Percentiles rank a stretch among this genome's conserved stretches.
phyloP scores from a whole-genome alignment of 53 echinoderm and acorn worm species.

The Stichopus horrens region DNA sequence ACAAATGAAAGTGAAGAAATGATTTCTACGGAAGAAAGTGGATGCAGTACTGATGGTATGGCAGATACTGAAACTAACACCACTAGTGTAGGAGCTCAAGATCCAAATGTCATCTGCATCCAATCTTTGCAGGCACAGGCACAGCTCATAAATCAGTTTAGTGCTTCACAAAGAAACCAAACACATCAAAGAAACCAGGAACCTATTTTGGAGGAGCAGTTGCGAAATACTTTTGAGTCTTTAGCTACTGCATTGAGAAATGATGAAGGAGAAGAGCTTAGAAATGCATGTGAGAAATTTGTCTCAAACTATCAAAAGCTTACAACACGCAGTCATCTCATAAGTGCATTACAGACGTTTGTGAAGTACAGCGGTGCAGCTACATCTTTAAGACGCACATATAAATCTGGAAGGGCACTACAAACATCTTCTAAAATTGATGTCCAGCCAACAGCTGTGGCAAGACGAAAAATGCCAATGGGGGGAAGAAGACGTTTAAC shows the following conservation, averaged over 20 bases:
- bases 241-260: background rate
- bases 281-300: constrained; percentile 24
- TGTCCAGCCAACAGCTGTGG: constrained; percentile 51
- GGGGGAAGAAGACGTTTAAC: constrained; percentile 28
- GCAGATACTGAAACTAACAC: background rate
- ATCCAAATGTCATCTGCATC: background rate
- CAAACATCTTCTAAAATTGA: constrained; percentile 32
- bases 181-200: constrained; percentile 7
- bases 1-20: background rate
- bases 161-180: too few species aligned
- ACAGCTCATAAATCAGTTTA: constrained; percentile 6
- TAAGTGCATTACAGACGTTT: constrained; percentile 10
- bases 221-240: constrained; percentile 20
- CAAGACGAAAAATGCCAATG: constrained; percentile 16
- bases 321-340: background rate
- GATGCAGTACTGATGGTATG: background rate
- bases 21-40: background rate
- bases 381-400: background rate
- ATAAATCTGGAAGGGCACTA: background rate
- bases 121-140: constrained; percentile 33
- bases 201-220: constrained; percentile 4
- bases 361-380: constrained; percentile 17
- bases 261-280: constrained; percentile 23
- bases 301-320: constrained; percentile 7
- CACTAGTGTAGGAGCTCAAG: constrained; percentile 8